A percentile compares a stretch with the other conserved stretches of the same genome.
Evolutionary conservation across 2,888 invertebrate species (phyloP).

Genomic region (Drosophila maculinotata): DNA sequence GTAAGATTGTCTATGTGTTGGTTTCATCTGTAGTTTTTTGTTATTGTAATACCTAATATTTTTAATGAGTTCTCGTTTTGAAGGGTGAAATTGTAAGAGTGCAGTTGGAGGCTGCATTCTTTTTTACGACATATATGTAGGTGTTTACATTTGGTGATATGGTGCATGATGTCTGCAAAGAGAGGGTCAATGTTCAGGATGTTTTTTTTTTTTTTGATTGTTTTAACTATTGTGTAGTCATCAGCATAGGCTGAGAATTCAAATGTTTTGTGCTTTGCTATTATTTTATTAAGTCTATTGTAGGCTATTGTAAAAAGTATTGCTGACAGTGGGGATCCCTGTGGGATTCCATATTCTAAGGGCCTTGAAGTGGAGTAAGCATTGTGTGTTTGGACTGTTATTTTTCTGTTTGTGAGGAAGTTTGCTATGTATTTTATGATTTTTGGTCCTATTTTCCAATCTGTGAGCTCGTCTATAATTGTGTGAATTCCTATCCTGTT

Average conservation of each 20-base stretch:
- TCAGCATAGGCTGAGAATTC: not conserved
- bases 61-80: no score
- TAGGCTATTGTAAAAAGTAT: no score
- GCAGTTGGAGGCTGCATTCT: conserved; percentile 1
- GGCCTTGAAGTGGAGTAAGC: no score
- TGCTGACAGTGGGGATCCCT: no score
- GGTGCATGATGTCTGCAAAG: not conserved
- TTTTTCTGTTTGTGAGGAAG: not conserved
- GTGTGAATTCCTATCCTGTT: not conserved
- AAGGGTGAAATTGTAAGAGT: not conserved
- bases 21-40: no score
- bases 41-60: not conserved
- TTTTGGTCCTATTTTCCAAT: conserved; percentile 1
- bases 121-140: conserved; percentile 21
- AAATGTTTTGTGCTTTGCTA: not conserved
- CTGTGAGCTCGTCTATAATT: not conserved
- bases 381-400: no score
- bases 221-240: not conserved
- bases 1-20: no score
- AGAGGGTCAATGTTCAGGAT: not conserved
- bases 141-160: conserved; percentile 20
- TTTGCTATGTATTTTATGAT: not conserved
- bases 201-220: not conserved
- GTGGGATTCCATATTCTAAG: no score
- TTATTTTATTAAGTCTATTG: not conserved